Conservation (phyloP, 1,140 invertebrate genomes). For the Bombus superbus region DNA sequence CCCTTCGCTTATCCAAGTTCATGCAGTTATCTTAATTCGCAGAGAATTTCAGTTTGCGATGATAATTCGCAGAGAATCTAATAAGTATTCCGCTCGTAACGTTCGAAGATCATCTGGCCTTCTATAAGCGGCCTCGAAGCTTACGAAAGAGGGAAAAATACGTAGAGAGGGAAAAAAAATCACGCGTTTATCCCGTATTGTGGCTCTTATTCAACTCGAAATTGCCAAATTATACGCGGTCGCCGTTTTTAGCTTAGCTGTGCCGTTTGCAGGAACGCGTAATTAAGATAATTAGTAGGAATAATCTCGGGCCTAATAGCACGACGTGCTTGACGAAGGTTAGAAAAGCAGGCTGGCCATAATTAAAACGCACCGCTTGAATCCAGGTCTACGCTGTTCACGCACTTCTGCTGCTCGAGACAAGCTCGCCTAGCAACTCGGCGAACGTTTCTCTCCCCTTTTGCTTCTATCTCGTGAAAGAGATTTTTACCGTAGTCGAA, state of each 20-base stretch:
- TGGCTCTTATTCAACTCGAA: neutral
- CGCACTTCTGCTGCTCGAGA: slow-evolving; percentile 47
- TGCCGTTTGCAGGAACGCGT: slow-evolving; percentile 16
- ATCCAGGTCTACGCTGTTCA: slow-evolving; percentile 19
- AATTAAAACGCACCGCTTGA: slow-evolving; percentile 71
- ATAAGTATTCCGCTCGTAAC: no score
- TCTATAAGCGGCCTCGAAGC: no score
- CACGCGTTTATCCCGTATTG: neutral
- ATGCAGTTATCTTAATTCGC: no score
- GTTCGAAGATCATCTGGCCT: no score
- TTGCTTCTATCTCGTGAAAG: neutral
- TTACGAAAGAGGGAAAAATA: no score
- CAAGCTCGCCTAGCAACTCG: slow-evolving; percentile 7
- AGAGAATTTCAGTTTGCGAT: no score
- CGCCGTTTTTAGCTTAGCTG: neutral
- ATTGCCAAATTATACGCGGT: neutral
- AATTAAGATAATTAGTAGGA: slow-evolving; percentile 76
- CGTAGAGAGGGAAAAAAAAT: neutral
- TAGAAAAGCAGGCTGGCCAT: slow-evolving; percentile 39
- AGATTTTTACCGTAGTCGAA: slow-evolving; percentile 8
- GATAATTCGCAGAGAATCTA: no score
- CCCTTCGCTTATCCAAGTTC: no score
- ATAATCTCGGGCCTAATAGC: slow-evolving; percentile 70
- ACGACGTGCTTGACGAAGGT: slow-evolving; percentile 43
- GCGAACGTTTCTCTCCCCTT: neutral